Evolutionary conservation across 2,888 invertebrate genomes (phyloP), one percentile per base, ranked within the genome.

Genomic region (Dryocosmus kuriphilus): DNA sequence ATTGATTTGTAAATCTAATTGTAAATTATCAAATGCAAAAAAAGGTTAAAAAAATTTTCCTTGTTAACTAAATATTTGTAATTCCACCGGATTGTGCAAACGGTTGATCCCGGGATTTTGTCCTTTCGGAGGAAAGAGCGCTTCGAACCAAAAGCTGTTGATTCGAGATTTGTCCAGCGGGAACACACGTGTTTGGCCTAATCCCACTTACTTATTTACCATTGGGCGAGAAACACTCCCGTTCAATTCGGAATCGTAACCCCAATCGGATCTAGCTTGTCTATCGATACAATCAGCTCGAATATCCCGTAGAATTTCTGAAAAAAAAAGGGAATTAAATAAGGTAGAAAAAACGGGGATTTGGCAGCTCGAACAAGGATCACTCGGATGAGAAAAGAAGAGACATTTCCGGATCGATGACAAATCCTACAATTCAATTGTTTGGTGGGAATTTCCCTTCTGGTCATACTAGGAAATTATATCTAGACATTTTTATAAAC

Each of bases 191-290:
- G 85, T 85, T 83, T 82, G 83, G 81, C 80, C 85, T 86, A 86
- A 85, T 86, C 84, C 86, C 86, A 84, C 85, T 87, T 86, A 86
- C 85, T 87, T 87, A 87, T 87, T 87, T 87, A 86, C 81, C 80
- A 83, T 80, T 73, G 78, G 74, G 76, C 77, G 78, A 80, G 79
- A 79, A 78, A 76, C 74, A 74, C 77, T 74, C 35, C 41, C 19
- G 19, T 16, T 74, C 74, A 27, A 61, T 74, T 57, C 38, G 27
- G 24, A 19, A 74, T 38, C 74, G 74, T 35, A 74, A 35, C 51
- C 35, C 74, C 60, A 61, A 74, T 74, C 74, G 60, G 35, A 41
- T 74, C 60, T 27, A 41, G 24, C 60, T 24, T 51, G 19, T 32
- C 73, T 22, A 73, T 46, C 24, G 73, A 22, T 41, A 38, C 30